Conservation (phyloP, 1,140 invertebrate genomes). For the Bombyx mandarina region DNA sequence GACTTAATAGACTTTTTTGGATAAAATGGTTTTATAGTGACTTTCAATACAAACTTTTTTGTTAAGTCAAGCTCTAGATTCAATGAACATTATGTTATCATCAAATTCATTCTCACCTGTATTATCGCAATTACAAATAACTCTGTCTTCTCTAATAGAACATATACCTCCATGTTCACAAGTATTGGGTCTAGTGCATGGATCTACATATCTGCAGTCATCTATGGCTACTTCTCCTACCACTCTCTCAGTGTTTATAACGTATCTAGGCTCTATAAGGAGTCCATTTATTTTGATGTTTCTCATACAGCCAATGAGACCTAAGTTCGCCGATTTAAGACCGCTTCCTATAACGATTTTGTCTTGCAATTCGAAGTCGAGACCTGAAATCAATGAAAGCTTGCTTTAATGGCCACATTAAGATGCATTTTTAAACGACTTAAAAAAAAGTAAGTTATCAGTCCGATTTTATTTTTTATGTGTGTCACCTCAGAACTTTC, state of each 20-base stretch:
- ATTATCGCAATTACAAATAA: constrained; percentile 90
- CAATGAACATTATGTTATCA: neutral
- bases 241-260: constrained; percentile 85
- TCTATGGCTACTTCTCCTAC: constrained; percentile 91
- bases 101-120: constrained; percentile 70
- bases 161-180: constrained; percentile 94
- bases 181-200: constrained; percentile 88
- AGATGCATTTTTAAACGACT: no score
- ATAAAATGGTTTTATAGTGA: no score
- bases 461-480: no score
- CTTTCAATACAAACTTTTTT: no score
- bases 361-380: constrained; percentile 73
- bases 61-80: no score
- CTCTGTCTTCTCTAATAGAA: constrained; percentile 87
- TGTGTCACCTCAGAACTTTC: no score
- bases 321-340: constrained; percentile 75
- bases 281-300: constrained; percentile 87
- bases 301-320: constrained; percentile 91
- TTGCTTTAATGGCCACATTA: no score
- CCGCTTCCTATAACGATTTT: constrained; percentile 84
- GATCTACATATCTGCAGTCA: constrained; percentile 91
- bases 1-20: no score
- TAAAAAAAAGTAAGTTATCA: no score
- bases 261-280: constrained; percentile 79
- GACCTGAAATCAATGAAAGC: constrained; percentile 29